Base-by-base conservation (phyloP, 2,797 vertebrate species). In the Lepilemur ruficaudatus region DNA sequence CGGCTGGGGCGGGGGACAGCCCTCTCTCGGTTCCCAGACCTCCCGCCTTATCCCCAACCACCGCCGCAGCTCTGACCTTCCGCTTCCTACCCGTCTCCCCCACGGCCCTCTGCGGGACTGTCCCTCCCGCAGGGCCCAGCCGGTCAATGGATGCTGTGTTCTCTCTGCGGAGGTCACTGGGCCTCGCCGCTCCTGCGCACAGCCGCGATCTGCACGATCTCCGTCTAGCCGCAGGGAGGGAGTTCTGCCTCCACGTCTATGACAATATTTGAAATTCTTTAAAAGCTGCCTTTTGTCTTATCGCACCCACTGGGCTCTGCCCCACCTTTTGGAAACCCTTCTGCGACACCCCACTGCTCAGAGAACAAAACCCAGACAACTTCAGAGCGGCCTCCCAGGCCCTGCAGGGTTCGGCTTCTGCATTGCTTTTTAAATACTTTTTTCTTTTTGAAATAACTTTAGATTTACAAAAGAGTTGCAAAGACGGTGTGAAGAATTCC, bases 101-200 rank as follows among this genome's bases (percentile, higher is more conserved):
- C n/a, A 50, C 73, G 79, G 78, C 55, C 57, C 28, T 85, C 73
- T 10, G 7, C 1, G 59, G 15, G 63, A 41, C 84, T 41, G 50
- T 41, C 69, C 50, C 82, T 81, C 38, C 41, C 41, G 61, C 93
- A 85, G 14, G 69, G 84, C 61, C 61, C n/a, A 23, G 73, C 75
- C 14, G 65, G 38, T 96, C 92, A 94, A 92, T 92, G 89, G 94
- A 46, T 1, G 43, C 95, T 97, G 52, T 97, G 95, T 96, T 97
- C 95, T 90, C 80, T 50, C 41, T 1, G 23, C 32, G 22, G 38
- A 72, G 50, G 35, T 89, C 78, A 3, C 41, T 18, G 0, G 11
- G 23, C 43, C 59, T 20, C 65, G 48, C 25, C 25, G 46, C 11
- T 50, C 55, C 61, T 10, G n/a, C 30, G 30, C 22, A 17, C 63